Percentiles rank a stretch among this genome's conserved stretches.
Conservation (phyloP, 2,888 invertebrate species). For the Pachycephus smyrnensis region DNA sequence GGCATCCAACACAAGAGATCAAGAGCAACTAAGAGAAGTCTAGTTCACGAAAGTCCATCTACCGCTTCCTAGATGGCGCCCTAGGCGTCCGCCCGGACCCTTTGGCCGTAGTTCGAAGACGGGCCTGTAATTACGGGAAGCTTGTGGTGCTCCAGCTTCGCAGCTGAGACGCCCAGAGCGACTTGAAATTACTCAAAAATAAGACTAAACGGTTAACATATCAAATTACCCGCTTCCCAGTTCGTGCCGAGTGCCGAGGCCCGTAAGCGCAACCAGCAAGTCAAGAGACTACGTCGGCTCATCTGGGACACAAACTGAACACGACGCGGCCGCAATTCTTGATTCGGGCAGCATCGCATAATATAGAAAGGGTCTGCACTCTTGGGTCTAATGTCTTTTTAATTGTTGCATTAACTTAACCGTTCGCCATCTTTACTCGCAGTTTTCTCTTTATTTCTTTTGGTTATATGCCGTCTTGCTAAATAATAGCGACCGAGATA, state of each 20-base stretch:
- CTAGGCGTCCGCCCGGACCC: constrained; percentile 24
- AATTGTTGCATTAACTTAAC: constrained; percentile 27
- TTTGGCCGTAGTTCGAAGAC: background rate
- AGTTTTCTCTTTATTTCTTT: background rate
- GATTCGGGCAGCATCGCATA: background rate
- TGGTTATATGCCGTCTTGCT: background rate
- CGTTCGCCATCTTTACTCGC: background rate
- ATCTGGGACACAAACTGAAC: background rate
- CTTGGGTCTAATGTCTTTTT: constrained; percentile 40
- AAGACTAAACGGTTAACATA: constrained; percentile 61
- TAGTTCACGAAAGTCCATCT: background rate
- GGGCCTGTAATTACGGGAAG: constrained; percentile 51
- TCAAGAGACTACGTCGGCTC: background rate
- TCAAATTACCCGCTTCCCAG: constrained; percentile 46
- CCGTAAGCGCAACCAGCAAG: background rate
- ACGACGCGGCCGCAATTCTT: background rate
- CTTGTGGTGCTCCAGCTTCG: constrained; percentile 40
- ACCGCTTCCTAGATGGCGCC: constrained; percentile 53
- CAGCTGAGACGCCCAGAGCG: constrained; percentile 38
- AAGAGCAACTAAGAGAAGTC: background rate
- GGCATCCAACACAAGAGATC: background rate
- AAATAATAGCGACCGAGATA: background rate
- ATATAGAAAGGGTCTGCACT: constrained; percentile 30
- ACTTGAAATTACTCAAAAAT: constrained; percentile 62
- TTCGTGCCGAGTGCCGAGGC: background rate